A percentile compares a stretch with the other conserved stretches of the same genome.
Evolutionary conservation across 2,888 invertebrate genomes (phyloP).

Genomic region (Synanthedon andrenaeformis): DNA sequence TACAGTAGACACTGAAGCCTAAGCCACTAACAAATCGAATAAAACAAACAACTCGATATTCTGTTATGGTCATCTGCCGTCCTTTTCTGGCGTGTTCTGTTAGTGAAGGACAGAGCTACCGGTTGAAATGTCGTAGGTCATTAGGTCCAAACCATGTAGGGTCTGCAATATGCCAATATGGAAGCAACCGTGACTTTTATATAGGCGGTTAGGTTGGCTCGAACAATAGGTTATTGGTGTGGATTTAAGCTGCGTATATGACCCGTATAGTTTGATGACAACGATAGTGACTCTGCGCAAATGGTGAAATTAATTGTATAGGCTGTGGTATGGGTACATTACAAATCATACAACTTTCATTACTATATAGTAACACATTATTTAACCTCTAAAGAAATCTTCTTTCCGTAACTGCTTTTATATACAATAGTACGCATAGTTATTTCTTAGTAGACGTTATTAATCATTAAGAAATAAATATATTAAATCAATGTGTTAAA

Average conservation of each 20-base stretch:
- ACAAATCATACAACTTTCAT: too few relatives aligned
- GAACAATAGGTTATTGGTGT: slow-evolving; percentile 55
- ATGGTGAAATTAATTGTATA: slow-evolving; percentile 36
- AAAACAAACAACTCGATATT: slow-evolving; percentile 60
- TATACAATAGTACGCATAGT: too few relatives aligned
- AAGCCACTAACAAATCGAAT: slow-evolving; percentile 59
- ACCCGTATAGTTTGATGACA: slow-evolving; percentile 44
- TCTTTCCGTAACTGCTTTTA: too few relatives aligned
- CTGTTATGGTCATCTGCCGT: slow-evolving; percentile 53
- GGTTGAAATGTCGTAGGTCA: slow-evolving; percentile 70
- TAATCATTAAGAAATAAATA: too few relatives aligned
- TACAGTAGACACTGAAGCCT: slow-evolving; percentile 41
- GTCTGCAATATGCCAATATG: slow-evolving; percentile 69
- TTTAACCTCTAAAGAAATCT: too few relatives aligned
- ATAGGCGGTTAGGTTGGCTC: slow-evolving; percentile 27
- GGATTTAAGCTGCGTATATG: slow-evolving; percentile 50
- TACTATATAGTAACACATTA: too few relatives aligned
- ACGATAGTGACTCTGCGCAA: slow-evolving; percentile 30
- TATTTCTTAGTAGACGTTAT: too few relatives aligned
- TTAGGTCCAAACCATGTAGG: slow-evolving; percentile 64
- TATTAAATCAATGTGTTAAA: too few relatives aligned
- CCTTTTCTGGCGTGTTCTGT: slow-evolving; percentile 26
- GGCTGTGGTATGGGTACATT: too few relatives aligned
- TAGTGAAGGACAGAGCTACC: slow-evolving; percentile 39
- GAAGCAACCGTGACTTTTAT: slow-evolving; percentile 59